phyloP scores from a whole-genome alignment of 2,797 vertebrate genomes.

The Parauchenoglanis ngamensis region DNA sequence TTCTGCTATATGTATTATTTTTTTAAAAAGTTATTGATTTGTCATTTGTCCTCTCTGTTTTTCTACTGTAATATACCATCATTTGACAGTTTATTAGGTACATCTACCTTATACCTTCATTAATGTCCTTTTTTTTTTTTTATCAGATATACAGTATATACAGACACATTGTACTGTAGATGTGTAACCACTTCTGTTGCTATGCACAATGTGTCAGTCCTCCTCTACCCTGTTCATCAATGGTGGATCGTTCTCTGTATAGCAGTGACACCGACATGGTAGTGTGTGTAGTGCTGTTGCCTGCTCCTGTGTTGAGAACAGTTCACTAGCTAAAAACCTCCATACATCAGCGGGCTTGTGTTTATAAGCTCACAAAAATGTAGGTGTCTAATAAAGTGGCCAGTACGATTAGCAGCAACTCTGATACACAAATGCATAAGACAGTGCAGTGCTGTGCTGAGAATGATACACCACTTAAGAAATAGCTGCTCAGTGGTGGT shows the following conservation, averaged over 20 bases:
- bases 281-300: not conserved
- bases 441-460: not conserved
- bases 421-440: not conserved
- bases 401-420: not conserved
- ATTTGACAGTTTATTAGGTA: not conserved
- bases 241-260: not conserved
- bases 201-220: not conserved
- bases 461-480: not conserved
- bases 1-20: not conserved
- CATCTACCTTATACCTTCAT: not conserved
- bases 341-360: not conserved
- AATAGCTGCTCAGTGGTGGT: not conserved
- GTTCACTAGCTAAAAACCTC: not conserved
- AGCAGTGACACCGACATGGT: not conserved
- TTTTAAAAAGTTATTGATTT: not conserved
- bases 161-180: not conserved
- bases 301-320: not conserved
- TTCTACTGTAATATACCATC: not conserved
- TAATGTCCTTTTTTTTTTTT: not conserved
- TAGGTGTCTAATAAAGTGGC: not conserved
- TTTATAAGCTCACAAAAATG: not conserved
- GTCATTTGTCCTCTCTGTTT: not conserved
- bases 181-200: constrained; percentile 1
- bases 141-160: not conserved
- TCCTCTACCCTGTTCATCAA: not conserved